Percentiles rank a stretch among this genome's conserved stretches.
phyloP scores from a whole-genome alignment of 2,113 vertebrate genomes.

The Orcinus orca region DNA sequence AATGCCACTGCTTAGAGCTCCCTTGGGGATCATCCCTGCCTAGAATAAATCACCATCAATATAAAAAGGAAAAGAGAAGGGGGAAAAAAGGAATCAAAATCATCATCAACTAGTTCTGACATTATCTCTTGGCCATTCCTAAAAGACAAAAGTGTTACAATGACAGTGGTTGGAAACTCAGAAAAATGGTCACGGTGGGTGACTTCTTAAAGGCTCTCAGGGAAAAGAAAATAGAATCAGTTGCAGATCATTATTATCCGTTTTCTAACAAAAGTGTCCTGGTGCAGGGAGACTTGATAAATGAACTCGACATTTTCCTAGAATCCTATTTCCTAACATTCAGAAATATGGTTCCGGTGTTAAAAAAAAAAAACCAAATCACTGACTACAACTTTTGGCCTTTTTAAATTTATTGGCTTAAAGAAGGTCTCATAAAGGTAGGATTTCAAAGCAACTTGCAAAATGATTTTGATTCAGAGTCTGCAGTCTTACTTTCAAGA shows the following conservation, averaged over 20 bases:
- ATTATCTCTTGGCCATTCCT: not conserved
- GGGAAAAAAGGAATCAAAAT: not conserved
- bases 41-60: not conserved
- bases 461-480: not conserved
- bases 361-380: not conserved
- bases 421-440: not conserved
- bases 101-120: not conserved
- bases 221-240: slow-evolving; percentile 10
- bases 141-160: not conserved
- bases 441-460: not conserved
- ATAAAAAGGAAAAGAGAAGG: not conserved
- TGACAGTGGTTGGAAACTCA: not conserved
- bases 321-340: slow-evolving; percentile 6
- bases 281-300: not conserved
- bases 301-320: slow-evolving; percentile 2
- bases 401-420: not conserved
- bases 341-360: not conserved
- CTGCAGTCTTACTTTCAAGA: not conserved
- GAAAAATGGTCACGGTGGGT: not conserved
- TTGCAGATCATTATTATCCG: not conserved
- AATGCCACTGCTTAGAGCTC: not conserved
- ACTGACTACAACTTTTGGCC: not conserved
- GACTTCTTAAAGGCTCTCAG: not conserved
- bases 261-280: slow-evolving; percentile 15
- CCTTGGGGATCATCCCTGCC: not conserved